Evolutionary conservation across 1,140 invertebrate genomes (phyloP), one percentile per base, ranked within the genome.

Genomic region (Heliconius nattereri): DNA sequence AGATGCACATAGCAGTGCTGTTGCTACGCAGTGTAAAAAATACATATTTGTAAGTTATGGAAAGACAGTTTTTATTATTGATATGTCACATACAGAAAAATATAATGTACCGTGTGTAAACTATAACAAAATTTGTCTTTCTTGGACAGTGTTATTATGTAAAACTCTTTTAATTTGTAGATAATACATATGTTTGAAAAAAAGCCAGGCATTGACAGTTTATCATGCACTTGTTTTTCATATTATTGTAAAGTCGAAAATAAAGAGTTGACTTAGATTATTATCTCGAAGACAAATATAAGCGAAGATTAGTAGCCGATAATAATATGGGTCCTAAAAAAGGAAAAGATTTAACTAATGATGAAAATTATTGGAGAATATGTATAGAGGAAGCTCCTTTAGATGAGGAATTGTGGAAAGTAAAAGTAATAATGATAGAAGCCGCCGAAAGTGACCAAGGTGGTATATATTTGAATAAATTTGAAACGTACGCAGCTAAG

Each of bases 351-450:
- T 49, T 78, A 35, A 76, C 57, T 11, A 66, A 80, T 57, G 85
- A 90, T 77, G 87, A 91, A 76, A 86, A 88, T 77, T 84, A 82
- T 77, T 94, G 92, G 92, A 85, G 88, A 49, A 84, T 71, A 35
- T 73, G 13, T n/a, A 94, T 94, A 71, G 91, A 92, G 79, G 82
- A 90, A 73, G 82, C 86, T 5, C 73, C 80, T 3, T 78, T 94
- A 72, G 85, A 93, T 77, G 92, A 93, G 73, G 88, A 89, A 57
- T 73, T 57, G 5, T 94, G 90, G 89, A 88, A 84, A 75, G 89
- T 91, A 2, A 92, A 94, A 80, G 92, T 92, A n/a, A 81, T 93
- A 26, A 70, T 94, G 8, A 87, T 94, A 54, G 93, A 94, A 86
- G 83, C 88, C 7, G 90, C 92, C n/a, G 90, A 89, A 8, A 89